Base-by-base conservation (phyloP, 2,888 invertebrate genomes). In the Callimorpha dominula region DNA sequence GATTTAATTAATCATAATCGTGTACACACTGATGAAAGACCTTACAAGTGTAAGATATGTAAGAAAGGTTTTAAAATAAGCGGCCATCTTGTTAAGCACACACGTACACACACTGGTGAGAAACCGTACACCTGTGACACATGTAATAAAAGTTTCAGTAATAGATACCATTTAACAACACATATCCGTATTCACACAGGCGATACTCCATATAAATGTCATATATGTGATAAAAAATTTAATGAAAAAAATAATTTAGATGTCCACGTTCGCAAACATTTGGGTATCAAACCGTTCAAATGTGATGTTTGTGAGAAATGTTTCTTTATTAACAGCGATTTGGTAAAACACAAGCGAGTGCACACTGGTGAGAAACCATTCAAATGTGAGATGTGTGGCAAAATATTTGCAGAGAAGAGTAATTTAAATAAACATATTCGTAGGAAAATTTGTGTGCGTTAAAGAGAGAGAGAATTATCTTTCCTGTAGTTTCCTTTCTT, bases 151-250 rank as follows among this genome's bases (percentile, higher is more conserved):
- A 57, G 57, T 57, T 68, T 68, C 17, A 57, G 57, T n/a, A n/a
- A 57, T n/a, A 57, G 11, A 9, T 42, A 64, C 12, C 54, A 57
- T 68, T 50, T 68, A n/a, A 68, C 17, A n/a, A 43, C n/a, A 4
- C 68, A 68, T n/a, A 60, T 68, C 12, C 68, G 68, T 60, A 40
- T 43, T 12, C 68, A 68, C 40, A 68, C 68, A 0, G 57, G 57
- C 0, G 60, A 60, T 40, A 46, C 40, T 4, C 68, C 68, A n/a
- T 68, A 57, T 12, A 42, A 57, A n/a, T 68, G 68, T n/a, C 31
- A 68, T 17, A 43, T 68, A 5, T 68, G 68, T 43, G 14, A 57
- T 57, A 68, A 40, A 57, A 57, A 42, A 11, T 68, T 60, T 43
- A 57, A 54, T 12, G 40, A 31, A 5, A 68, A 57, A 12, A 54